Base-by-base conservation (phyloP, 1,140 invertebrate genomes). In the Lerema accius region DNA sequence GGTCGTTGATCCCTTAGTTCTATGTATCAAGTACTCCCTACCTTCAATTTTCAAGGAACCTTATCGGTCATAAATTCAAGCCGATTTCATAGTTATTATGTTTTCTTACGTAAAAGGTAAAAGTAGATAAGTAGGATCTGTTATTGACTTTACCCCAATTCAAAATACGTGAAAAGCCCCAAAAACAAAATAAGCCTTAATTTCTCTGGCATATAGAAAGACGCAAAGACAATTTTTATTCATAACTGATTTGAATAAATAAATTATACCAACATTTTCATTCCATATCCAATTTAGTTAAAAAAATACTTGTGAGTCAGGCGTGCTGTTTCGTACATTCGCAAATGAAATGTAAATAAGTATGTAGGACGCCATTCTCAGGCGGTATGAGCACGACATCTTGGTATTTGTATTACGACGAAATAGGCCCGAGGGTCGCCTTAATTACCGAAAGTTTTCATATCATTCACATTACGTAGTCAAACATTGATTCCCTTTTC, bases 261-360 rank as follows among this genome's bases (percentile, higher is more conserved):
- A 58, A 58, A 58, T 58, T 58, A 46, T 46, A 19, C 46, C 16
- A n/a, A 46, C 55, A 15, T 26, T 46, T 56, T 45, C 14, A 16
- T 53, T 56, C 14, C 55, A 46, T 46, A 58, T 43, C 55, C 55
- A 58, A 58, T 58, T 58, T 45, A 58, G 14, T 58, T 46, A 35
- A 45, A 58, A 45, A 46, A 58, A 58, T 46, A 58, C 55, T 58
- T 58, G 37, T 19, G 42, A 46, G 55, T 23, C 28, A 15, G 15
- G 10, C 23, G 45, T 48, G 7, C 26, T 26, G 46, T 32, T 7
- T 42, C 40, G 26, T 46, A 40, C 37, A 58, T 58, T 58, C 55
- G 55, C 55, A 58, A 79, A 80, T 80, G 76, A 78, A 80, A 80
- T 76, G 76, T 80, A 80, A 78, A 80, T 76, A 80, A 67, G 64